phyloP scores from a whole-genome alignment of 1,140 invertebrate genomes.

The Drosophila guanche region DNA sequence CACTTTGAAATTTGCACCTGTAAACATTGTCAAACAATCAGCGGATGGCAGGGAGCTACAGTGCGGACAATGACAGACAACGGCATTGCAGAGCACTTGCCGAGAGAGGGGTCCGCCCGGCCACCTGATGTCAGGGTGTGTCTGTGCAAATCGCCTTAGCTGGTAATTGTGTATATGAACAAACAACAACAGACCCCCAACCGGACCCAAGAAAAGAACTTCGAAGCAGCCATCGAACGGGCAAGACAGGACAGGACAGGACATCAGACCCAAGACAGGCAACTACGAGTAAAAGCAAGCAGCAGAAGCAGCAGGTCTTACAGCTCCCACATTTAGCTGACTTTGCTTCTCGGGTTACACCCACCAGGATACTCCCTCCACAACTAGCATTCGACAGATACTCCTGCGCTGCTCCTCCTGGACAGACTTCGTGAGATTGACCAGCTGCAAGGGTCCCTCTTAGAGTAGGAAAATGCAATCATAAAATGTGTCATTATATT shows the following conservation, averaged over 20 bases:
- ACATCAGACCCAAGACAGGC: conserved; percentile 7
- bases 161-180: conserved; percentile 79
- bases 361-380: no score
- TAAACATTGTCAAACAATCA: conserved; percentile 78
- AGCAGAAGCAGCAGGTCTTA: conserved; percentile 20
- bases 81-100: conserved; percentile 70
- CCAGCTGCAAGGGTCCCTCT: conserved; percentile 57
- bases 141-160: conserved; percentile 76
- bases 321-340: conserved; percentile 74
- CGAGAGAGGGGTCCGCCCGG: conserved; percentile 42
- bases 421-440: conserved; percentile 73
- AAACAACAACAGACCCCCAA: conserved; percentile 36
- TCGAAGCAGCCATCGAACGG: conserved; percentile 22
- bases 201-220: conserved; percentile 26
- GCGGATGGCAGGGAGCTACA: conserved; percentile 28
- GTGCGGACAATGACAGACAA: conserved; percentile 47
- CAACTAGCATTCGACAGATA: no score
- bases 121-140: conserved; percentile 61
- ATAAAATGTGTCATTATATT: conserved; percentile 81
- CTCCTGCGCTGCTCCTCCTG: background rate
- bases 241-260: conserved; percentile 8
- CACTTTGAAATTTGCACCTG: conserved; percentile 82
- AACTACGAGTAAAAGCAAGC: conserved; percentile 3
- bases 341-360: conserved; percentile 39
- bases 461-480: conserved; percentile 70